A percentile compares a stretch with the other conserved stretches of the same genome.
These are phyloP conservation scores for Limnephilus rhombicus DNA, from an alignment of 2,888 invertebrate genomes.

Conservation along the genomic window DNA sequence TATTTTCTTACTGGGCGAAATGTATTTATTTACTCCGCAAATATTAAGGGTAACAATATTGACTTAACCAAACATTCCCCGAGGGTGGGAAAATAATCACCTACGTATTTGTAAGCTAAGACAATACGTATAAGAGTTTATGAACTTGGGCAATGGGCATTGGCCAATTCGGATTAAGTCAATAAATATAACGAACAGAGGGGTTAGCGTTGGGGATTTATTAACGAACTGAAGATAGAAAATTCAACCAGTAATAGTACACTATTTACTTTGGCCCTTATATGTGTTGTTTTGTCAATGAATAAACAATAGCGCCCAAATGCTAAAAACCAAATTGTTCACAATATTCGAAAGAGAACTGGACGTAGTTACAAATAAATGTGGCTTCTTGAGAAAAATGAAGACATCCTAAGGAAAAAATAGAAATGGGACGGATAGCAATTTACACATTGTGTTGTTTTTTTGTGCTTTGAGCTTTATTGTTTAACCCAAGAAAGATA, in stretches of 20 bases:
- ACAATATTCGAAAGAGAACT: neutral
- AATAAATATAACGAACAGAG: neutral
- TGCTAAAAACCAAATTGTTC: neutral
- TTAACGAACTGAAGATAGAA: neutral
- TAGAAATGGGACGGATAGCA: no score
- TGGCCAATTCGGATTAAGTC: neutral
- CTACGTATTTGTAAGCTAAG: neutral
- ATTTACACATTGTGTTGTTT: neutral
- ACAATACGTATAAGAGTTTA: neutral
- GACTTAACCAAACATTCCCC: neutral
- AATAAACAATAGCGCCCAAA: neutral
- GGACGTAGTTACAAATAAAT: neutral
- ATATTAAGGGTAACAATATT: neutral
- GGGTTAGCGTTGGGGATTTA: neutral
- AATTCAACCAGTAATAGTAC: neutral
- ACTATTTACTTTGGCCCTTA: neutral
- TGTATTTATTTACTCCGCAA: neutral
- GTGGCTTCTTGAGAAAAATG: neutral
- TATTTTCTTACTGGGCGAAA: neutral
- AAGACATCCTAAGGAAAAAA: neutral
- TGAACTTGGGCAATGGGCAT: neutral
- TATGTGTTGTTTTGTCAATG: neutral
- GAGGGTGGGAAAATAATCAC: constrained; percentile 1
- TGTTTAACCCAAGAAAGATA: no score
- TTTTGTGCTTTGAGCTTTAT: no score